Percentiles rank a stretch among this genome's conserved stretches.
Conservation (phyloP, 2,113 vertebrate species). For the Spheniscus mendiculus region DNA sequence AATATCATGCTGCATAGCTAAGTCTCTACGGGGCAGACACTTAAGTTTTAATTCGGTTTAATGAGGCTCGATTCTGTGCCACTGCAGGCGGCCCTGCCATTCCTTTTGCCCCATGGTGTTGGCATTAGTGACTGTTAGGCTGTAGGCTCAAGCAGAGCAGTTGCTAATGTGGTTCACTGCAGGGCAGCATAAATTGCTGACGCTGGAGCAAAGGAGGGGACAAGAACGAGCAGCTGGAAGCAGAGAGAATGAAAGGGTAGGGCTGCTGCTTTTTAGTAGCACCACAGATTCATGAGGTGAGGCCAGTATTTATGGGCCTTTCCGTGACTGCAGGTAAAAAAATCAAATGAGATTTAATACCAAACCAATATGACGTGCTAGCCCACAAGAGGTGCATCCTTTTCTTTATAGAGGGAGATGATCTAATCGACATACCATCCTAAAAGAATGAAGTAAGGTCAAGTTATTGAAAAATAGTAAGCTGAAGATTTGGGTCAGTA, state of each 20-base stretch:
- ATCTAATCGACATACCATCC: not conserved
- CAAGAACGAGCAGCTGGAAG: not conserved
- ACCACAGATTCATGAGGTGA: not conserved
- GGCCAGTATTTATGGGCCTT: not conserved
- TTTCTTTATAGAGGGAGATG: not conserved
- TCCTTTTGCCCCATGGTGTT: not conserved
- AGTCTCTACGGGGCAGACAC: not conserved
- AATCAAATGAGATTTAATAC: not conserved
- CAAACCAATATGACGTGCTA: not conserved
- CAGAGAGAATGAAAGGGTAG: not conserved
- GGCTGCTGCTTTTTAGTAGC: not conserved
- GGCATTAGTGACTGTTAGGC: not conserved
- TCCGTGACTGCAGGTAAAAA: not conserved
- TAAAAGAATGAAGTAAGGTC: not conserved
- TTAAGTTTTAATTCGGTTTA: not conserved
- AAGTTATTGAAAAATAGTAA: not conserved
- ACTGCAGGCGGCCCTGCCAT: not conserved
- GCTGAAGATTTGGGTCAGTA: not conserved
- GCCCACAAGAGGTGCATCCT: not conserved
- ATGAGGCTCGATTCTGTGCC: not conserved
- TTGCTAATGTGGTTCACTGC: not conserved
- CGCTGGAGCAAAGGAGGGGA: not conserved
- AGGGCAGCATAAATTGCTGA: not conserved
- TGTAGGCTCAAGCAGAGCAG: not conserved
- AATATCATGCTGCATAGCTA: not conserved